phyloP scores from a whole-genome alignment of 1,140 invertebrate species.

The Pogonus chalceus region DNA sequence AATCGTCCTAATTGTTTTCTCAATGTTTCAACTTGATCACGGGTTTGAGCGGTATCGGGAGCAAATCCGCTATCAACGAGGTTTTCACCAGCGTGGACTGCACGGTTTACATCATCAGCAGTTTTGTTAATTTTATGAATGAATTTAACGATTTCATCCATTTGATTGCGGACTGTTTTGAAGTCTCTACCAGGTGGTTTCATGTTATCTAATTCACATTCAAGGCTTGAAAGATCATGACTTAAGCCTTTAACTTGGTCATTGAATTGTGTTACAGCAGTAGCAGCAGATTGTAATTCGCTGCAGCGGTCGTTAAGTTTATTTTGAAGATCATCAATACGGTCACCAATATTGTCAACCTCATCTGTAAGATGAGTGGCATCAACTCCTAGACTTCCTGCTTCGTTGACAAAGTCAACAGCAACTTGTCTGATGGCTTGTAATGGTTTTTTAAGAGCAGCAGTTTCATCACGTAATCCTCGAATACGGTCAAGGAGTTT shows the following conservation, averaged over 20 bases:
- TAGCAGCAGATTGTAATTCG: slow-evolving; percentile 76
- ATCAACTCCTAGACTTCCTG: slow-evolving; percentile 57
- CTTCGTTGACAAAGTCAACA: slow-evolving; percentile 62
- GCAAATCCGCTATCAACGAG: slow-evolving; percentile 75
- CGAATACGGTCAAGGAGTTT: slow-evolving; percentile 75
- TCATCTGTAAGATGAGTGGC: slow-evolving; percentile 66
- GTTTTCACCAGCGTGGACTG: slow-evolving; percentile 61
- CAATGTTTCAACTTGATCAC: slow-evolving; percentile 69
- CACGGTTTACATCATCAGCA: slow-evolving; percentile 56
- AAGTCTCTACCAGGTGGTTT: slow-evolving; percentile 78
- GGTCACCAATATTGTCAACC: slow-evolving; percentile 64
- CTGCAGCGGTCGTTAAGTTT: slow-evolving; percentile 69
- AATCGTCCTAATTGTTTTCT: slow-evolving; percentile 67
- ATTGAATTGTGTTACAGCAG: slow-evolving; percentile 77
- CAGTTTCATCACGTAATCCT: slow-evolving; percentile 62
- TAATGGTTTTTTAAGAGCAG: slow-evolving; percentile 65
- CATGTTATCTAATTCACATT: slow-evolving; percentile 75
- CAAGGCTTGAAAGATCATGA: slow-evolving; percentile 65
- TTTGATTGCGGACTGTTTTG: slow-evolving; percentile 71
- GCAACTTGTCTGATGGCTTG: slow-evolving; percentile 51
- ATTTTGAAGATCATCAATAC: slow-evolving; percentile 65
- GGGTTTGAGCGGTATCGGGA: slow-evolving; percentile 65
- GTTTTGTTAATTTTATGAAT: slow-evolving; percentile 55
- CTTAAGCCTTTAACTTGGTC: slow-evolving; percentile 70
- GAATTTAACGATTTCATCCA: slow-evolving; percentile 66